Conservation (phyloP, 2,888 invertebrate species). For the Ophion ellenae region DNA sequence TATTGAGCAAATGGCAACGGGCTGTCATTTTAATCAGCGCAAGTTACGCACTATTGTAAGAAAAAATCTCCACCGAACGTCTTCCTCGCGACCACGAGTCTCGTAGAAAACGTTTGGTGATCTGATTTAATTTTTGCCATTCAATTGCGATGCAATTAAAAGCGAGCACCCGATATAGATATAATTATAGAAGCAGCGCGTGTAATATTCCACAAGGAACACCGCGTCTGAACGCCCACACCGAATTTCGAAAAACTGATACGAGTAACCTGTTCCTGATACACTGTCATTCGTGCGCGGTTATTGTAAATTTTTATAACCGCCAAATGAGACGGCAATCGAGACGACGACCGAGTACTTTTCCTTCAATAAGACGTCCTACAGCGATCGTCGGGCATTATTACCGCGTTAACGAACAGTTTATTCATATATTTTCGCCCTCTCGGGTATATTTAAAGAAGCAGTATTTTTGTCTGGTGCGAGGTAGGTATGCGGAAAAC, state of each 20-base stretch:
- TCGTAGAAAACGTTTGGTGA: too few relatives aligned
- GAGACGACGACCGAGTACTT: conserved; percentile 23
- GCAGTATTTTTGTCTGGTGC: too few relatives aligned
- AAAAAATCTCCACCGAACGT: too few relatives aligned
- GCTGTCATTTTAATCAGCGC: too few relatives aligned
- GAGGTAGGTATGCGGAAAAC: too few relatives aligned
- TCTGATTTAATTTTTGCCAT: too few relatives aligned
- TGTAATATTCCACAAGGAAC: conserved; percentile 23
- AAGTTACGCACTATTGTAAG: too few relatives aligned
- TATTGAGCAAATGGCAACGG: too few relatives aligned
- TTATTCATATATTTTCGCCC: not conserved
- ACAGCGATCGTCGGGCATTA: not conserved
- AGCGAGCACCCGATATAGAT: not conserved
- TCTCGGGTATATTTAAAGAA: too few relatives aligned
- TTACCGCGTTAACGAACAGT: not conserved
- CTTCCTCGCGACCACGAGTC: too few relatives aligned
- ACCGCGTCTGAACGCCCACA: conserved; percentile 7
- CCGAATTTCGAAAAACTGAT: conserved; percentile 30
- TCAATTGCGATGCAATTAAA: too few relatives aligned
- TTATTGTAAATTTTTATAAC: conserved; percentile 27
- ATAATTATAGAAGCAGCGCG: not conserved
- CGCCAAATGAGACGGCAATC: conserved; percentile 17
- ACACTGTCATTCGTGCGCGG: not conserved
- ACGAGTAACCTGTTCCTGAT: conserved; percentile 13
- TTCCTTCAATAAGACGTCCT: conserved; percentile 23